phyloP scores from a whole-genome alignment of 2,797 vertebrate genomes.

The Prunella strophiata region DNA sequence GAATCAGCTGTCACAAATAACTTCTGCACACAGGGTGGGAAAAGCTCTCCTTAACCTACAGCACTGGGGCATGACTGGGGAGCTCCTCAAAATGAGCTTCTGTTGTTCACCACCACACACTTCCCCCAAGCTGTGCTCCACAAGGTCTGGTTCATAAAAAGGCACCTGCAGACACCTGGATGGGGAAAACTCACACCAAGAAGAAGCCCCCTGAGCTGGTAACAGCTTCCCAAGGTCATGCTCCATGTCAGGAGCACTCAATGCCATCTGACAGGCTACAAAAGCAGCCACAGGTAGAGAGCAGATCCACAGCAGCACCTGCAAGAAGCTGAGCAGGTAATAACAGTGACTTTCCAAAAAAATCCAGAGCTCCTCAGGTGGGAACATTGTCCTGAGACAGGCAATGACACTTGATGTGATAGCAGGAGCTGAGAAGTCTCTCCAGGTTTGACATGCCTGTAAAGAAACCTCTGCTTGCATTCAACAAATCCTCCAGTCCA shows the following conservation, averaged over 20 bases:
- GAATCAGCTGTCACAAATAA: background rate
- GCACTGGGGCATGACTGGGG: background rate
- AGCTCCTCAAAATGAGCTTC: background rate
- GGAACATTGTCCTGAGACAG: background rate
- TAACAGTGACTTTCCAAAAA: background rate
- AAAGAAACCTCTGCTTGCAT: background rate
- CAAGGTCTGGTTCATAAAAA: background rate
- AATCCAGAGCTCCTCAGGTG: background rate
- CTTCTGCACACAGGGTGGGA: background rate
- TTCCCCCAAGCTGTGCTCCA: background rate
- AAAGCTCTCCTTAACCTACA: background rate
- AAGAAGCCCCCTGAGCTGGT: background rate
- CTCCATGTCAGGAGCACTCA: background rate
- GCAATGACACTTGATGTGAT: background rate
- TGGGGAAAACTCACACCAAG: background rate
- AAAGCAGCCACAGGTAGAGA: background rate
- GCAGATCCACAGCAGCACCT: background rate
- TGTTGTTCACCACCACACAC: accelerated
- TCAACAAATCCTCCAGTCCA: background rate
- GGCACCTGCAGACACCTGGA: background rate
- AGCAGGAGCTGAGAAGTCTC: background rate
- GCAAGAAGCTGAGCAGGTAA: background rate
- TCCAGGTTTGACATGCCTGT: background rate
- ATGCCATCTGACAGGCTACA: background rate
- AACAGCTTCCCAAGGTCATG: background rate